Base-by-base conservation (phyloP, 2,888 invertebrate species). In the Meloe dianella region DNA sequence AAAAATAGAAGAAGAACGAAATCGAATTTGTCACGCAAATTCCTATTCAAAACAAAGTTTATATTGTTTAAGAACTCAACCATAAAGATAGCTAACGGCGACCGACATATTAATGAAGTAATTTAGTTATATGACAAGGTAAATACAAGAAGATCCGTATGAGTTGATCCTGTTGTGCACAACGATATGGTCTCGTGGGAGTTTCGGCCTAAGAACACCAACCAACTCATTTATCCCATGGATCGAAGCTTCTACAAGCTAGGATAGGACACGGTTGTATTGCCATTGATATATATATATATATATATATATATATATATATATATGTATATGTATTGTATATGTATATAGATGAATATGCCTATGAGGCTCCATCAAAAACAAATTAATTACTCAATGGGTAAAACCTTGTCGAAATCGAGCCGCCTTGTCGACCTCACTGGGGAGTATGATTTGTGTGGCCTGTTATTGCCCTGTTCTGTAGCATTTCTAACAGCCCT, bases 111-210 rank as follows among this genome's bases (percentile, higher is more conserved):
- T 77, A 77, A 77, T 75, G 76, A 75, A 77, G 71, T 82, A 82
- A 83, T 82, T 83, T 82, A 81, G 81, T 82, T 82, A 81, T 82
- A 82, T 82, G 83, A 83, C 83, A 83, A 82, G 82, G 81, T 82
- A 82, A 82, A 83, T 82, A 82, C 81, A 78, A 78, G 78, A 81
- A 81, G 80, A 81, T 81, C 80, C 79, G 74, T 78, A 76, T 78
- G 79, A 79, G 80, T 81, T 81, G 79, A 81, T 79, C 80, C 81
- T 73, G 79, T 78, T 77, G 78, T 78, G 77, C 78, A 54, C 70
- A 71, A 63, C 67, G 73, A 68, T 69, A 63, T 65, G 69, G 68
- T 77, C 82, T 80, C 81, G 70, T 66, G 79, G 80, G 81, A 80
- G 76, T 74, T 79, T 80, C 77, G 81, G 82, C 76, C 80, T 78